phyloP scores from a whole-genome alignment of 2,888 invertebrate genomes.

The Lasioglossum oenotherae region DNA sequence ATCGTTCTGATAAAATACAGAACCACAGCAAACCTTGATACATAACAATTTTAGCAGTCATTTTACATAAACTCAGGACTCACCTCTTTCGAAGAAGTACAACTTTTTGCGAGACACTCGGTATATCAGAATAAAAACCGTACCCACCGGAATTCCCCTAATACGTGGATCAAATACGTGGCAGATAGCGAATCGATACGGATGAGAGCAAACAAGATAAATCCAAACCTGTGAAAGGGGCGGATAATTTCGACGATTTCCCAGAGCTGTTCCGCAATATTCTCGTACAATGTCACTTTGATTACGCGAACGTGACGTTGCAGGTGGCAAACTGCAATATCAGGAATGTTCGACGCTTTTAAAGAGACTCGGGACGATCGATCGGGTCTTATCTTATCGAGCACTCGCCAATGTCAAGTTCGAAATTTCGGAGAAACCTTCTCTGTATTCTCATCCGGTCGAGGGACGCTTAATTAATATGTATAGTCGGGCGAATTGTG shows the following conservation, averaged over 20 bases:
- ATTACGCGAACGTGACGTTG: neutral
- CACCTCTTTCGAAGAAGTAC: too few species aligned
- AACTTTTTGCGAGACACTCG: too few species aligned
- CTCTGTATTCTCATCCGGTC: neutral
- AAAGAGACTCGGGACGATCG: neutral
- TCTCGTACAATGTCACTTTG: neutral
- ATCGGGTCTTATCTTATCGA: constrained; percentile 29
- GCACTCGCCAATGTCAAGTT: neutral
- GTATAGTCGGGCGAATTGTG: neutral
- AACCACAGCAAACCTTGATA: too few species aligned
- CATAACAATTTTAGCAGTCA: too few species aligned
- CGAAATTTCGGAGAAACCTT: neutral
- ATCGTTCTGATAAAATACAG: too few species aligned
- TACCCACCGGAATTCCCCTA: neutral
- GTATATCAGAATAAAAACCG: neutral
- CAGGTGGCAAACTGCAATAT: neutral
- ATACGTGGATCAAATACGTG: neutral
- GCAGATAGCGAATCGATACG: neutral
- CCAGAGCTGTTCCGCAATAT: neutral
- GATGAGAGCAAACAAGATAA: constrained; percentile 2
- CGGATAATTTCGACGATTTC: neutral
- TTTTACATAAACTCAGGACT: too few species aligned
- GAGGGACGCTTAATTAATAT: constrained; percentile 3
- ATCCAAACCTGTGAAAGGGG: neutral
- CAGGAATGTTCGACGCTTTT: neutral